A percentile compares a stretch with the other conserved stretches of the same genome.
Evolutionary conservation across 2,888 invertebrate species (phyloP).

Genomic region (Tetragonisca angustula): DNA sequence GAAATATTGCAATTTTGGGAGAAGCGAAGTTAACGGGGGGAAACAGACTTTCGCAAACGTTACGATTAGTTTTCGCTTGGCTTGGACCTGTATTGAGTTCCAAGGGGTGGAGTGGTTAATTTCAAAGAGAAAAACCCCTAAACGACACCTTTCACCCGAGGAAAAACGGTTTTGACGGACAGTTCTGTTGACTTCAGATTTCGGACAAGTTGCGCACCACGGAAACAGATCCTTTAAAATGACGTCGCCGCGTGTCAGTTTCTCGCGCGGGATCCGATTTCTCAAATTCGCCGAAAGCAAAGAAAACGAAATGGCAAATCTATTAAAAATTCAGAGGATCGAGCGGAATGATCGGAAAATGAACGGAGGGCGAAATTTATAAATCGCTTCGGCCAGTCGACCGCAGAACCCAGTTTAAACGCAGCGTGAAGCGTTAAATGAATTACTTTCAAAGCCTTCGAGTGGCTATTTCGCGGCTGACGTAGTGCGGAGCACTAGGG

Average conservation of each 20-base stretch:
- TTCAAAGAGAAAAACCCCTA: not conserved
- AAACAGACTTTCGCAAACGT: too few relatives aligned
- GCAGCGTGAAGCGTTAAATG: slow-evolving; percentile 32
- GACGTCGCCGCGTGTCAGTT: not conserved
- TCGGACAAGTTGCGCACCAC: not conserved
- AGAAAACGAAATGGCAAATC: not conserved
- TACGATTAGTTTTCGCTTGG: too few relatives aligned
- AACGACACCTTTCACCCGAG: not conserved
- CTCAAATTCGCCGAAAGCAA: too few relatives aligned
- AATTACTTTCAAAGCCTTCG: slow-evolving; percentile 35
- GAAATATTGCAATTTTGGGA: too few relatives aligned
- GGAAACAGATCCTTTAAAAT: not conserved
- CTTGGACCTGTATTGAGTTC: too few relatives aligned
- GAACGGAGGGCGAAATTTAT: not conserved
- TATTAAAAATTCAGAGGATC: not conserved
- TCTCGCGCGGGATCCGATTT: too few relatives aligned
- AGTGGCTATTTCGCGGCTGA: slow-evolving; percentile 35
- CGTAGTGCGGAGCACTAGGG: slow-evolving; percentile 3
- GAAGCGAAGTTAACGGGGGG: not conserved
- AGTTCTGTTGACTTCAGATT: not conserved
- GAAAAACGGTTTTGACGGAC: not conserved
- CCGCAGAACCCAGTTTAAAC: not conserved
- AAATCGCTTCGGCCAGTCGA: not conserved
- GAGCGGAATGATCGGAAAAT: not conserved
- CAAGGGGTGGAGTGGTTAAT: not conserved